phyloP scores from a whole-genome alignment of 92 coral and sea anemone species.

The Epizoanthus ramosus region DNA sequence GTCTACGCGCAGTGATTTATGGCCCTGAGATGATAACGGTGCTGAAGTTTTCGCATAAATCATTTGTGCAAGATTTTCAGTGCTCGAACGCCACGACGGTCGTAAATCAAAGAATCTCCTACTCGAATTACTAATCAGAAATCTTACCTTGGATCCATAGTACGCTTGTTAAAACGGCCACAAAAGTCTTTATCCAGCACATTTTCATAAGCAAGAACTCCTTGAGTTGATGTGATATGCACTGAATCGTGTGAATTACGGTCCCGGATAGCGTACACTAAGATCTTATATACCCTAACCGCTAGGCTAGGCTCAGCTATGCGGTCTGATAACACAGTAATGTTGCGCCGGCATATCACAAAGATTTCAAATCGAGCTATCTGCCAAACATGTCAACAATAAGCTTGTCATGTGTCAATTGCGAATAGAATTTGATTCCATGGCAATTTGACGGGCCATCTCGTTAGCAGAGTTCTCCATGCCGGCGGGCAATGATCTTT shows the following conservation, averaged over 20 bases:
- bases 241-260: neutral
- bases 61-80: slow-evolving; percentile 15
- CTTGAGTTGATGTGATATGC: neutral
- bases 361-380: slow-evolving; percentile 38
- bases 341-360: slow-evolving; percentile 42
- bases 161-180: slow-evolving; percentile 40
- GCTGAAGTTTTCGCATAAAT: slow-evolving; percentile 47
- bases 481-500: slow-evolving; percentile 43
- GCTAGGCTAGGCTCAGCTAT: slow-evolving; percentile 35
- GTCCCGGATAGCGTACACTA: neutral
- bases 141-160: slow-evolving; percentile 36
- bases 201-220: slow-evolving; percentile 8
- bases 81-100: slow-evolving; percentile 7
- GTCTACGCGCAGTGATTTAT: slow-evolving; percentile 43
- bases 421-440: slow-evolving; percentile 40
- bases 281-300: slow-evolving; percentile 40
- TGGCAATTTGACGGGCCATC: slow-evolving; percentile 36
- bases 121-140: slow-evolving; percentile 27
- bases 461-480: slow-evolving; percentile 30
- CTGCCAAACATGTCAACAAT: slow-evolving; percentile 50
- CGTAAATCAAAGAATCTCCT: slow-evolving; percentile 36
- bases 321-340: slow-evolving; percentile 44
- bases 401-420: slow-evolving; percentile 43
- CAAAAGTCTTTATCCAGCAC: slow-evolving; percentile 35
- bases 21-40: slow-evolving; percentile 20